Percentiles rank a stretch among this genome's conserved stretches.
Evolutionary conservation across 1,140 invertebrate genomes (phyloP).

Genomic region (Dryas iulia): DNA sequence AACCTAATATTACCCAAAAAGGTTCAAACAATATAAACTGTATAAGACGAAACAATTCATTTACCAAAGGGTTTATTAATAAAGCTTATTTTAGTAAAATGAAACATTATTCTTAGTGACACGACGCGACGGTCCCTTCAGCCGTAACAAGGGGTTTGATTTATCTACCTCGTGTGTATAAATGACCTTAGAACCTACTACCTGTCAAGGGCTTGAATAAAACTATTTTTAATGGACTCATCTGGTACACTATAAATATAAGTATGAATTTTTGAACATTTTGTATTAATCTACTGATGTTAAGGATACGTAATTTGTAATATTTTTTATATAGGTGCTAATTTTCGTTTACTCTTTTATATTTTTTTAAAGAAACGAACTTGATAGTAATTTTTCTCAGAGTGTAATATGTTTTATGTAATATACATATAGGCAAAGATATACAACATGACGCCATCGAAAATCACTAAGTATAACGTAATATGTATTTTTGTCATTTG

Average conservation of each 20-base stretch:
- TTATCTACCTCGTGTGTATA: not conserved
- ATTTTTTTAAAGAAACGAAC: no score
- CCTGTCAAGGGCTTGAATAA: not conserved
- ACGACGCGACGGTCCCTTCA: not conserved
- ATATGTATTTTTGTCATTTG: no score
- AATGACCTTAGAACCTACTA: not conserved
- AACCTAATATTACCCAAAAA: not conserved
- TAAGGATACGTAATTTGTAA: no score
- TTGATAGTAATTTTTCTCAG: no score
- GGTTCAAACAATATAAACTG: not conserved
- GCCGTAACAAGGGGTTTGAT: slow-evolving; percentile 11
- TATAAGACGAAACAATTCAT: not conserved
- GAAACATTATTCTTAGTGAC: slow-evolving; percentile 10
- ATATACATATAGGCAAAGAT: no score
- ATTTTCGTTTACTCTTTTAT: no score
- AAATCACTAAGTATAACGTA: no score
- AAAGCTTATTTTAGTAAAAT: slow-evolving; percentile 20
- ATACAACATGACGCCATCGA: no score
- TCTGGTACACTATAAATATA: not conserved
- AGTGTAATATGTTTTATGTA: no score
- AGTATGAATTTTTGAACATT: not conserved
- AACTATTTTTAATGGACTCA: no score
- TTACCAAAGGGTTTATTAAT: slow-evolving; percentile 8
- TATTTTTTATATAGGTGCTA: no score
- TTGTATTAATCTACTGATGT: not conserved